These are phyloP conservation scores for Leucoraja erinaceus DNA, from an alignment of 2,113 vertebrate species.

Conservation along the genomic window DNA sequence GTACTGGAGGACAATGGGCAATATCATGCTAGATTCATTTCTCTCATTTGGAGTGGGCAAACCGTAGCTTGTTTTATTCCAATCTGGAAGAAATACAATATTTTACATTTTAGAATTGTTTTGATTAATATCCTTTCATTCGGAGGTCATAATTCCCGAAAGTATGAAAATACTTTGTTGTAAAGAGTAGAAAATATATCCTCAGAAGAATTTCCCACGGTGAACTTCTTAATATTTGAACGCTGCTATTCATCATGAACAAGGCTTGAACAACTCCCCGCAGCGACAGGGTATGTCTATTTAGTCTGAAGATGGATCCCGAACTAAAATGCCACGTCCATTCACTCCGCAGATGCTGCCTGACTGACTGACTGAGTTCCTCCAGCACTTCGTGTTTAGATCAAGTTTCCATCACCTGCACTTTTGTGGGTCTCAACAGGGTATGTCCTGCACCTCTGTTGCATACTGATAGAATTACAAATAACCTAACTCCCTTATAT, in stretches of 20 bases:
- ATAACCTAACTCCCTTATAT: too few relatives aligned
- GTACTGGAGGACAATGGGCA: conserved; percentile 60
- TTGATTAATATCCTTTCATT: background rate
- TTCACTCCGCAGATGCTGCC: too few relatives aligned
- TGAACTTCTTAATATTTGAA: background rate
- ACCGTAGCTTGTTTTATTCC: conserved; percentile 68
- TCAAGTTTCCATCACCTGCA: too few relatives aligned
- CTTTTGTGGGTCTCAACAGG: too few relatives aligned
- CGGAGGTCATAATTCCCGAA: background rate
- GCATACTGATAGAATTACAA: background rate
- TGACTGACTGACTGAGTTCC: too few relatives aligned
- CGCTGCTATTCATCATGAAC: background rate
- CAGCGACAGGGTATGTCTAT: background rate
- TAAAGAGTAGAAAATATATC: too few relatives aligned
- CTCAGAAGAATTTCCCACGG: background rate
- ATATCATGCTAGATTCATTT: conserved; percentile 56
- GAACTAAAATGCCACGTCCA: too few relatives aligned
- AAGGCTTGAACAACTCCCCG: background rate
- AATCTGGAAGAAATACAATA: conserved; percentile 53
- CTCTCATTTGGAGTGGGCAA: conserved; percentile 57
- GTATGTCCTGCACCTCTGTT: background rate
- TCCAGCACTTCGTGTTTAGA: too few relatives aligned
- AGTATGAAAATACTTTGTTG: background rate
- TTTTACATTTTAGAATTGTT: background rate
- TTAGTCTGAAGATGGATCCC: too few relatives aligned